A percentile compares a stretch with the other conserved stretches of the same genome.
phyloP scores from a whole-genome alignment of 2,797 vertebrate species.

The Crocodylus rhombifer region DNA sequence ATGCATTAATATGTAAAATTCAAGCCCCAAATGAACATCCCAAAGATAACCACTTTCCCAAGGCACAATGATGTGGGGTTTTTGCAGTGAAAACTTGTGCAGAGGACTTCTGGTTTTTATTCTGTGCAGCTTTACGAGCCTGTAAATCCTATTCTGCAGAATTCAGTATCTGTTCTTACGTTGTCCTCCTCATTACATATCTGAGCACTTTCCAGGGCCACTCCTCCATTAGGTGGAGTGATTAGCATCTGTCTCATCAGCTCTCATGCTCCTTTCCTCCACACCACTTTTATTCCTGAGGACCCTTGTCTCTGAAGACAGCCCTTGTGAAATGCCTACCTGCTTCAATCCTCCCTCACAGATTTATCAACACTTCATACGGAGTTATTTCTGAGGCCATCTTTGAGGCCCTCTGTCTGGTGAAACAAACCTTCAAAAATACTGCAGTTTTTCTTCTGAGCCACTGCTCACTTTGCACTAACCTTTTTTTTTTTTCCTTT shows the following conservation, averaged over 20 bases:
- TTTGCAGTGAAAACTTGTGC: not conserved
- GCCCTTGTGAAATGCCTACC: constrained; percentile 42
- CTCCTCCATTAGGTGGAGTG: not conserved
- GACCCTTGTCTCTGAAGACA: too few relatives aligned
- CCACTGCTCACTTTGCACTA: not conserved
- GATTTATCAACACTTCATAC: not conserved
- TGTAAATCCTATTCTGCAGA: not conserved
- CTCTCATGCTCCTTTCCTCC: not conserved
- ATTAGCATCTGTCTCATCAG: not conserved
- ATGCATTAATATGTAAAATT: not conserved
- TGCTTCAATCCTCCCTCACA: constrained; percentile 25
- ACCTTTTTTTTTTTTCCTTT: not conserved
- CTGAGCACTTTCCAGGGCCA: not conserved
- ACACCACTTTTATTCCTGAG: too few relatives aligned
- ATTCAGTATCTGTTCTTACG: not conserved
- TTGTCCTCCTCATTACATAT: not conserved
- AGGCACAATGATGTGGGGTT: not conserved
- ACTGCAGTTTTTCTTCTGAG: not conserved
- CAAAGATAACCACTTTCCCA: not conserved
- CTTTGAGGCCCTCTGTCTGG: constrained; percentile 21
- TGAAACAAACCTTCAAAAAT: constrained; percentile 15
- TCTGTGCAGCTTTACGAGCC: accelerated
- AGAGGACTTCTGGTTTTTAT: not conserved
- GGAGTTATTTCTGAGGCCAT: not conserved
- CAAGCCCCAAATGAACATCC: not conserved